Base-by-base conservation (phyloP, 2,888 invertebrate genomes). In the Pammene fasciana region DNA sequence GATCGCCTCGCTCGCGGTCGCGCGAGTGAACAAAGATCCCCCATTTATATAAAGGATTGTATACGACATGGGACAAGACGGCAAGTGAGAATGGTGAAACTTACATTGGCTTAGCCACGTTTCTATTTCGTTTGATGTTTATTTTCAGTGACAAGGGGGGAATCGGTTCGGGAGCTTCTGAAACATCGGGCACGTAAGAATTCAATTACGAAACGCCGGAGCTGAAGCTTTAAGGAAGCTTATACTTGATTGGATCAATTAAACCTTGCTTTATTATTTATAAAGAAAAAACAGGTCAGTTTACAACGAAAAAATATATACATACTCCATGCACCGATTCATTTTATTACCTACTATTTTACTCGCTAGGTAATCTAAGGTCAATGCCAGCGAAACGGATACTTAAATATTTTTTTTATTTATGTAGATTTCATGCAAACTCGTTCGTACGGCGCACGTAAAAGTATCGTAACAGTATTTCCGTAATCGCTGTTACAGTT, bases 1-100 rank as follows among this genome's bases (percentile, higher is more conserved):
- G 77, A 78, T 76, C 71, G 77, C 76, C 76, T 73, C 72, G 67
- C 75, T 73, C 71, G 70, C 71, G 65, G 55, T 72, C 74, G 70
- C 76, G 76, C 77, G 79, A 80, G 78, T 67, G 65, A 71, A 68
- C 67, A 65, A 68, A 70, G 60, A 60, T 36, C 52, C 13, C 43
- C 54, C 48, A 65, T 65, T 65, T 70, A 57, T 68, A 68, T 65
- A 65, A 65, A 70, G 59, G 70, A 70, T 70, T 70, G 52, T 65
- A 70, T 59, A 64, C 46, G 52, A 59, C 65, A 64, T 38, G 57
- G 70, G 48, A 55, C 70, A 46, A 54, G 26, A 26, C 26, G 68
- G 45, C 45, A 64, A 54, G 38, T 48, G 59, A 59, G 50, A 70
- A 60, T 46, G 54, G 70, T n/a, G 46, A 38, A 70, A 65, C 65